Conservation (phyloP, 1,140 invertebrate species). For the Hylaeus anthracinus region DNA sequence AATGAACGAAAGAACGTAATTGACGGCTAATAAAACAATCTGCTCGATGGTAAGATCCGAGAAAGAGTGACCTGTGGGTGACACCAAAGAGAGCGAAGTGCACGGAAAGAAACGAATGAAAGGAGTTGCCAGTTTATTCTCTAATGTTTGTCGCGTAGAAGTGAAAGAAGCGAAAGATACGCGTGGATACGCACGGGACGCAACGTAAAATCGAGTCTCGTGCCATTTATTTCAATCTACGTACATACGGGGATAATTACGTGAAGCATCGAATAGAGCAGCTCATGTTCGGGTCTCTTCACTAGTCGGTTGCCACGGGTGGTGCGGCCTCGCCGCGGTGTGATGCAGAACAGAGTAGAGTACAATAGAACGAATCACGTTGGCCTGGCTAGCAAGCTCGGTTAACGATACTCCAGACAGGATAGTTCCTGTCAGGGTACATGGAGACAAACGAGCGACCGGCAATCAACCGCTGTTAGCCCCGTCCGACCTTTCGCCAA, state of each 20-base stretch:
- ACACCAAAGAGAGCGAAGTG: neutral
- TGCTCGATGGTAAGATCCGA: neutral
- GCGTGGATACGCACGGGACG: neutral
- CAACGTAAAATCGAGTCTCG: constrained; percentile 48
- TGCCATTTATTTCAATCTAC: constrained; percentile 78
- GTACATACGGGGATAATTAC: constrained; percentile 77
- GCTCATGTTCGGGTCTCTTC: constrained; percentile 43
- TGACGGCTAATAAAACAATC: no score
- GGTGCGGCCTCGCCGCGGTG: neutral
- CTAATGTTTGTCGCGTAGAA: neutral
- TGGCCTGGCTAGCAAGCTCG: constrained; percentile 51
- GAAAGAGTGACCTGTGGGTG: constrained; percentile 1
- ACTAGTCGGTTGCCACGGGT: constrained; percentile 25
- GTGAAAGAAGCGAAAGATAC: constrained; percentile 10
- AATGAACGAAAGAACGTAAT: no score
- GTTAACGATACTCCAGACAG: constrained; percentile 73
- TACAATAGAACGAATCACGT: constrained; percentile 22
- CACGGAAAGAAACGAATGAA: neutral
- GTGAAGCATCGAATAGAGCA: constrained; percentile 66
- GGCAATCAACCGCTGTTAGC: constrained; percentile 80
- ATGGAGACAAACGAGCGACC: constrained; percentile 81
- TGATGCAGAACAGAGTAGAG: constrained; percentile 1
- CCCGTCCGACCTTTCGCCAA: constrained; percentile 79
- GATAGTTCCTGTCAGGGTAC: constrained; percentile 78
- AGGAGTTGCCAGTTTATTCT: constrained; percentile 30